Evolutionary conservation across 37 sponge, comb jelly and placozoan species (phyloP).

Genomic region (Cliona cf. orientalis): DNA sequence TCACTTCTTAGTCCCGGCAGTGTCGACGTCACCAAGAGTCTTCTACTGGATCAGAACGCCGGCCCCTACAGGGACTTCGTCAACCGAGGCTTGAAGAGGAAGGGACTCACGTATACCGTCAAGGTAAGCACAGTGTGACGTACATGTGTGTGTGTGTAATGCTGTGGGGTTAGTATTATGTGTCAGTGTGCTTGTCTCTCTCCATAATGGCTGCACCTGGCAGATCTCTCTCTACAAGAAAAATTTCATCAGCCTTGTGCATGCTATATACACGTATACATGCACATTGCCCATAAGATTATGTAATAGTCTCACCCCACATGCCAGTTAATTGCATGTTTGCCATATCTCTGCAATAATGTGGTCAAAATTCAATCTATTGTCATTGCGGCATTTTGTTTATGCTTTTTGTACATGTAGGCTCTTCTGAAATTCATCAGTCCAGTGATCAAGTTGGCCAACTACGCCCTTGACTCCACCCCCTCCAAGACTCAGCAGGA

Average conservation of each 20-base stretch:
- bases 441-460: constrained; percentile 23
- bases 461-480: constrained; percentile 31
- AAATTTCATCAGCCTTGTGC: background rate
- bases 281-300: too few species aligned
- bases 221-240: background rate
- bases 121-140: background rate
- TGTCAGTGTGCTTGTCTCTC: background rate
- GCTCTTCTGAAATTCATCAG: constrained; percentile 20
- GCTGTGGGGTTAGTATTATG: background rate
- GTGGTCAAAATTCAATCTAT: background rate
- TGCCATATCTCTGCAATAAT: background rate
- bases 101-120: constrained; percentile 50
- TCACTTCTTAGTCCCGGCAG: background rate
- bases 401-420: background rate
- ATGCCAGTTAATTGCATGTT: background rate
- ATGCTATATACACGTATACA: too few species aligned
- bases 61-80: constrained; percentile 65
- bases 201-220: too few species aligned
- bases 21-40: constrained; percentile 1
- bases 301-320: too few species aligned
- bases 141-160: background rate
- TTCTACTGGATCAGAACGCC: background rate
- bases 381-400: background rate
- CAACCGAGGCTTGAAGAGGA: constrained; percentile 62
- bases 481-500: constrained; percentile 48